These are phyloP conservation scores for Euwallacea fornicatus DNA, from an alignment of 1,140 invertebrate species.

Conservation along the genomic window DNA sequence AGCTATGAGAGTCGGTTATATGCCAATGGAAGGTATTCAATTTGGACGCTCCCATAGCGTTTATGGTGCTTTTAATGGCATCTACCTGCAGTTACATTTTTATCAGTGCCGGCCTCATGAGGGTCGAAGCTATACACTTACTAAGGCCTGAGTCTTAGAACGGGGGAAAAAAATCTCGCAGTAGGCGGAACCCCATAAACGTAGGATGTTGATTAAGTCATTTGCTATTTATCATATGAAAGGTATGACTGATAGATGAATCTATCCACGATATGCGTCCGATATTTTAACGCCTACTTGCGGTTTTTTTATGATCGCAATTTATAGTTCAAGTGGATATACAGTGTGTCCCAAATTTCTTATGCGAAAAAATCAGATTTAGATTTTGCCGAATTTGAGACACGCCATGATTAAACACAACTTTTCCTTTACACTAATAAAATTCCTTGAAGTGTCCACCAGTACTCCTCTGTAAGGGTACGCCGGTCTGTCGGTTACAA, in stretches of 20 bases:
- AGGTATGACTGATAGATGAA: too few relatives aligned
- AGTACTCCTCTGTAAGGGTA: conserved; percentile 77
- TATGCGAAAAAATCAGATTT: background rate
- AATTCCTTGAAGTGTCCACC: conserved; percentile 79
- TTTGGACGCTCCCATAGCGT: conserved; percentile 80
- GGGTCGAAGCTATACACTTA: background rate
- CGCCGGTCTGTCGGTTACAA: conserved; percentile 67
- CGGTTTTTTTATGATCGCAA: too few relatives aligned
- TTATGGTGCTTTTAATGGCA: conserved; percentile 71
- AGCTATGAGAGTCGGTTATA: conserved; percentile 86
- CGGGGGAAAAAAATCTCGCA: too few relatives aligned
- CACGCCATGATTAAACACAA: background rate
- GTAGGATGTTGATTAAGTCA: too few relatives aligned
- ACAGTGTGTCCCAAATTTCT: too few relatives aligned
- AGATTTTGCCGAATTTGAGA: background rate
- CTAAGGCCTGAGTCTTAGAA: too few relatives aligned
- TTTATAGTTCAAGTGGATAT: too few relatives aligned
- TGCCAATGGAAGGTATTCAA: conserved; percentile 89
- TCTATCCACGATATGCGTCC: too few relatives aligned
- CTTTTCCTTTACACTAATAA: conserved; percentile 57
- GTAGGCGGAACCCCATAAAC: too few relatives aligned
- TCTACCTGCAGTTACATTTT: conserved; percentile 43
- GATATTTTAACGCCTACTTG: too few relatives aligned
- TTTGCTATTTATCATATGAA: too few relatives aligned
- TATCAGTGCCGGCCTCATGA: too few relatives aligned